Percentiles rank a stretch among this genome's conserved stretches.
These are phyloP conservation scores for Acheta domesticus DNA, from an alignment of 2,888 invertebrate species.

Conservation along the genomic window DNA sequence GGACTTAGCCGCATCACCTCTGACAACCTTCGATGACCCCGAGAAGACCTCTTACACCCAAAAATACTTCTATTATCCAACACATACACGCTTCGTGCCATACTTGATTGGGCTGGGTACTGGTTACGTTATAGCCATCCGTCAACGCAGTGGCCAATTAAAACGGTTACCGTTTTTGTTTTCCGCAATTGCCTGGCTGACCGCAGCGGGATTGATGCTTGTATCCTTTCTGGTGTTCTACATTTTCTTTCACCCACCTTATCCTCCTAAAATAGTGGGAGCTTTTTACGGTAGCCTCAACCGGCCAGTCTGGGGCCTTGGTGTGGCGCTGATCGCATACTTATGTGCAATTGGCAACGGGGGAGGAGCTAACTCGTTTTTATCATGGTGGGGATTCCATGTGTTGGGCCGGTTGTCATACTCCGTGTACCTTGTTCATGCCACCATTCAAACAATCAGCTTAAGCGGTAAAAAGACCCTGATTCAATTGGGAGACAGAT, in stretches of 20 bases:
- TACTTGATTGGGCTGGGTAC: not conserved
- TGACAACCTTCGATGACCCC: not conserved
- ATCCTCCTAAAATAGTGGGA: not conserved
- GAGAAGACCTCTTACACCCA: not conserved
- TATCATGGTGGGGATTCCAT: not conserved
- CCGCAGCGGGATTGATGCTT: not conserved
- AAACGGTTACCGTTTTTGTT: not conserved
- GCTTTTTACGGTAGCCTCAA: not conserved
- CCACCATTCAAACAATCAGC: not conserved
- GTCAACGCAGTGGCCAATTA: not conserved
- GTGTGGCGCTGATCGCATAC: not conserved
- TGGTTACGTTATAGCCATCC: not conserved
- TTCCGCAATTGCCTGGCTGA: not conserved
- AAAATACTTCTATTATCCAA: not conserved
- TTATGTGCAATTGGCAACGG: not conserved
- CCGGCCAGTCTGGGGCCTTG: not conserved
- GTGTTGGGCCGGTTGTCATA: not conserved
- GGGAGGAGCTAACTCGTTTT: not conserved
- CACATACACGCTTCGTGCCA: not conserved
- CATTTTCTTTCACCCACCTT: not conserved
- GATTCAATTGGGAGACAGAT: not conserved
- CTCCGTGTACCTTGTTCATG: not conserved
- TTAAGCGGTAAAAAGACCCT: not conserved
- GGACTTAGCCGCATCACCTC: too few relatives aligned
- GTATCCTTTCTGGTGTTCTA: not conserved